Evolutionary conservation across 2,113 vertebrate species (phyloP).

Genomic region (Notechis scutatus): DNA sequence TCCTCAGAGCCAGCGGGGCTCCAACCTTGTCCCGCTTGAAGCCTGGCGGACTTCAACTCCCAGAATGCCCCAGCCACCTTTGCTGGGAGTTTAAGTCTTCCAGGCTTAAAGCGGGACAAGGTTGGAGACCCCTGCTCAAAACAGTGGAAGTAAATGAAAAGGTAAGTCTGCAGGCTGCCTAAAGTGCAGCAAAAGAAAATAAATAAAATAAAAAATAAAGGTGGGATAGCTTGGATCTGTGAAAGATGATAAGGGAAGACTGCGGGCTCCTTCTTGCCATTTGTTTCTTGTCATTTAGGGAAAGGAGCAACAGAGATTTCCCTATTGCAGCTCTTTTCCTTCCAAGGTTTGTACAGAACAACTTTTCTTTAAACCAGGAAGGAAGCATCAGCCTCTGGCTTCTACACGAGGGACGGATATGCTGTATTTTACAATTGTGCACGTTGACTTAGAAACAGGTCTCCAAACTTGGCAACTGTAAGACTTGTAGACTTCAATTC

Average conservation of each 20-base stretch:
- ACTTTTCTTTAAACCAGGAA: neutral
- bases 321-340: neutral
- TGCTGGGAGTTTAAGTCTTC: too few relatives aligned
- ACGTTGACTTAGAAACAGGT: neutral
- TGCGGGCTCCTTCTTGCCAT: neutral
- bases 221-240: neutral
- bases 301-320: neutral
- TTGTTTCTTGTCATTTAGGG: neutral
- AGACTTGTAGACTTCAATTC: too few relatives aligned
- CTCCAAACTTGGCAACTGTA: too few relatives aligned
- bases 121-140: neutral
- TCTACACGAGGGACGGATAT: neutral
- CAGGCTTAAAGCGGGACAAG: too few relatives aligned
- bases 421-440: neutral
- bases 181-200: neutral
- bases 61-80: too few relatives aligned
- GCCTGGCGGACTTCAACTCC: too few relatives aligned
- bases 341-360: neutral
- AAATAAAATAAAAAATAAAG: too few relatives aligned
- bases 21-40: too few relatives aligned
- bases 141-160: too few relatives aligned
- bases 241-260: neutral
- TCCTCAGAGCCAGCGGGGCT: too few relatives aligned
- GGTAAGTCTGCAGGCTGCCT: neutral
- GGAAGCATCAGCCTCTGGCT: neutral